These are phyloP conservation scores for Siniperca chuatsi DNA, from an alignment of 2,113 vertebrate genomes.

Conservation along the genomic window DNA sequence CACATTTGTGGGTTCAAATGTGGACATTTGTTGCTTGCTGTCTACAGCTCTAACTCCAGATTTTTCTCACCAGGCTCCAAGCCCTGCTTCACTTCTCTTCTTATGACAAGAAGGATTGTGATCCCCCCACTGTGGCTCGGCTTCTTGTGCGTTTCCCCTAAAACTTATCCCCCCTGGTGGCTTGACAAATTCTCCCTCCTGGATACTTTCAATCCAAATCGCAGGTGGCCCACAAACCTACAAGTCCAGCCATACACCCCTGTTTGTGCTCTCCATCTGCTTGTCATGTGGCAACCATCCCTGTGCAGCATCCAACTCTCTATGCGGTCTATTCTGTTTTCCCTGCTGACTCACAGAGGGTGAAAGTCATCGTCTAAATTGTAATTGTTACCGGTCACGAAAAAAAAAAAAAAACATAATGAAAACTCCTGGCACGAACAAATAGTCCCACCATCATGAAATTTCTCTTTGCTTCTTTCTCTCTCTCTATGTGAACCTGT, in stretches of 20 bases:
- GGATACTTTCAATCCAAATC: conserved; percentile 46
- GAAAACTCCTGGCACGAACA: conserved; percentile 2
- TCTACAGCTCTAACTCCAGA: neutral
- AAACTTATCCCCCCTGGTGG: neutral
- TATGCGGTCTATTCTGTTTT: neutral
- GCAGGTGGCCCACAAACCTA: conserved; percentile 18
- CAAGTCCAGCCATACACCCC: neutral
- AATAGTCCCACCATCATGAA: neutral
- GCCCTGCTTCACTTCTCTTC: neutral
- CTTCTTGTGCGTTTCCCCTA: neutral
- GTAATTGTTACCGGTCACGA: conserved; percentile 4
- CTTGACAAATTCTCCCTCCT: conserved; percentile 17
- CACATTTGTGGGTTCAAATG: neutral
- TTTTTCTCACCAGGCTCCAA: conserved; percentile 12
- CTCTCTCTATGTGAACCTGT: conserved; percentile 15
- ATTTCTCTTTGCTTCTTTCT: conserved; percentile 21
- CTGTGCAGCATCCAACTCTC: neutral
- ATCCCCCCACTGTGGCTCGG: neutral
- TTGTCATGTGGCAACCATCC: conserved; percentile 12
- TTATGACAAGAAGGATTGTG: neutral
- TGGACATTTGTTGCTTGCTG: neutral
- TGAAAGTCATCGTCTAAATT: conserved; percentile 30
- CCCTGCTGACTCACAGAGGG: neutral
- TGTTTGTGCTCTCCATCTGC: conserved; percentile 8
- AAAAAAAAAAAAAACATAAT: neutral